Conservation (phyloP, 2,797 vertebrate species). For the Malurus splendens region DNA sequence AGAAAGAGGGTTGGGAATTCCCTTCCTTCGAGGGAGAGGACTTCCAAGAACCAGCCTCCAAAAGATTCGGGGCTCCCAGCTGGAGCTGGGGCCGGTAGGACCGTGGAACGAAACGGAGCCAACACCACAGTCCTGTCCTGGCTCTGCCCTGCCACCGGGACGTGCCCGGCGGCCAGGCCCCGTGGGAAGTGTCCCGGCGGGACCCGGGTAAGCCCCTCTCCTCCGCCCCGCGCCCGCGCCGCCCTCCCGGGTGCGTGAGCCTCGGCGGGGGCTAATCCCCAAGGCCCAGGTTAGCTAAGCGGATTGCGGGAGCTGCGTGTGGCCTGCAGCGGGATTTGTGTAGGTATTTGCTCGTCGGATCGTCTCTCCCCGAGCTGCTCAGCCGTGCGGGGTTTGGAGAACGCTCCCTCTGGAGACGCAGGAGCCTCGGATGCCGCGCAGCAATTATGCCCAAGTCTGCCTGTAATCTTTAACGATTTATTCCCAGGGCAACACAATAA, state of each 20-base stretch:
- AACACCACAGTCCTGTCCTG: rapidly evolving
- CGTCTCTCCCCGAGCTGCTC: constrained; percentile 4
- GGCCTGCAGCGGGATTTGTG: constrained; percentile 28
- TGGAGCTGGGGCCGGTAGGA: background rate
- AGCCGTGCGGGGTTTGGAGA: constrained; percentile 21
- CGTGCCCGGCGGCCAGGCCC: rapidly evolving
- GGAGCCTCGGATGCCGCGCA: background rate
- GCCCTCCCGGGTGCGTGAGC: background rate
- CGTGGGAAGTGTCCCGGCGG: background rate
- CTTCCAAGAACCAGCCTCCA: background rate
- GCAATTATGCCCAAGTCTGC: constrained; percentile 34
- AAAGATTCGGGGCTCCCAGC: background rate
- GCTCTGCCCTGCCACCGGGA: background rate
- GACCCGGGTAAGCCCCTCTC: background rate
- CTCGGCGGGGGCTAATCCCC: background rate
- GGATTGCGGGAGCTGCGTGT: constrained; percentile 24
- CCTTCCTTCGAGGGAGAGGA: constrained; percentile 19
- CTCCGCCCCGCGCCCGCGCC: background rate
- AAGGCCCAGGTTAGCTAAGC: background rate
- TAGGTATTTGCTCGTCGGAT: constrained; percentile 9
- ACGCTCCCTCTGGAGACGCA: constrained; percentile 21
- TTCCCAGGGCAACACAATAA: constrained; percentile 55
- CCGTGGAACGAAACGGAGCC: background rate
- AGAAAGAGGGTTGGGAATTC: constrained; percentile 31
- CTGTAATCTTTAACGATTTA: constrained; percentile 42